Evolutionary conservation across 1,140 invertebrate species (phyloP).

Genomic region (Drosophila truncata): DNA sequence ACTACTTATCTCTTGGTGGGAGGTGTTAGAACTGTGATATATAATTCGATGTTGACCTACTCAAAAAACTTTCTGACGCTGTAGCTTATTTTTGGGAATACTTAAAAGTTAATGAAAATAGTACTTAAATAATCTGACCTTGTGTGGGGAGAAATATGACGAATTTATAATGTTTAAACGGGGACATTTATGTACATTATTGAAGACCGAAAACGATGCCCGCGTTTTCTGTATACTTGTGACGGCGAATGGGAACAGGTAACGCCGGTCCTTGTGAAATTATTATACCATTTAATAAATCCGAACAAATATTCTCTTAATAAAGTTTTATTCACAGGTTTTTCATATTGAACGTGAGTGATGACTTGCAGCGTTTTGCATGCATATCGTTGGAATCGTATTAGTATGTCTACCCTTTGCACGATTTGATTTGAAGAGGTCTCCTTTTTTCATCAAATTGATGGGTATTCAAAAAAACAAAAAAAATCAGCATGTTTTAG

Average conservation of each 20-base stretch:
- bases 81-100: background rate
- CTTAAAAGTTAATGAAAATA: background rate
- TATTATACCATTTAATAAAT: background rate
- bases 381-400: conserved; percentile 23
- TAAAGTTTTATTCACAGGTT: conserved; percentile 35
- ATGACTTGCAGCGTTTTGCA: conserved; percentile 31
- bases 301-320: conserved; percentile 19
- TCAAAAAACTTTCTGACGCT: background rate
- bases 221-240: conserved; percentile 1
- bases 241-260: conserved; percentile 35
- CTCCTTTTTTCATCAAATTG: background rate
- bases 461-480: background rate
- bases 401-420: conserved; percentile 11
- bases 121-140: background rate
- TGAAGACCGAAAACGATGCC: background rate
- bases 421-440: background rate
- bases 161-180: background rate
- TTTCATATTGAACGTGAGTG: conserved; percentile 38
- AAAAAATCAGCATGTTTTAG: background rate
- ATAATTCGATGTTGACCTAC: background rate
- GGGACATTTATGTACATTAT: background rate
- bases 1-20: no score
- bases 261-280: conserved; percentile 26
- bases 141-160: background rate
- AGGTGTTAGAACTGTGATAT: background rate